These are phyloP conservation scores for Leptogaster cylindrica DNA, from an alignment of 2,888 invertebrate species.

Conservation along the genomic window DNA sequence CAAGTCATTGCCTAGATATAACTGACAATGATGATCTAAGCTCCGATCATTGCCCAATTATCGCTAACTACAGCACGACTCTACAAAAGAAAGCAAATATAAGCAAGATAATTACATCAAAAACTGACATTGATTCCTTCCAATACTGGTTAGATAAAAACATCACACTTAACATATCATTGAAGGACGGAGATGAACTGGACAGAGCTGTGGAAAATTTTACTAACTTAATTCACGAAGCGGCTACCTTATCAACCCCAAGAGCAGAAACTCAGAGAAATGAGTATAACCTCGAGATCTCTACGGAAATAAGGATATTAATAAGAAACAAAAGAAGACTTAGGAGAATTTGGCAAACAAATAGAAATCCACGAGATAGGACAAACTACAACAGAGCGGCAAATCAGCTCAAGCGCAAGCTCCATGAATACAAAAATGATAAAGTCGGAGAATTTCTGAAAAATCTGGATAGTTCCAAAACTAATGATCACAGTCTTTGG, in stretches of 20 bases:
- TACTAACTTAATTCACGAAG: no score
- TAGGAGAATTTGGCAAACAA: not conserved
- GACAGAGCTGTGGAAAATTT: not conserved
- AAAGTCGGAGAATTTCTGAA: not conserved
- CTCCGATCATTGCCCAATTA: not conserved
- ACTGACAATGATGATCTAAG: not conserved
- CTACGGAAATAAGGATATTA: no score
- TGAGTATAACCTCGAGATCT: not conserved
- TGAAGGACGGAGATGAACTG: no score
- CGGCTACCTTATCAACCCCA: not conserved
- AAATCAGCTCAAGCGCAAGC: not conserved
- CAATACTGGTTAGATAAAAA: no score
- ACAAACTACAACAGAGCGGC: not conserved
- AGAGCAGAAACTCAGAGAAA: no score
- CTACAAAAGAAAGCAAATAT: no score
- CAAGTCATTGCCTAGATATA: not conserved
- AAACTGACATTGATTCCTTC: no score
- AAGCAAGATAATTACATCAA: no score
- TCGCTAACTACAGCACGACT: not conserved
- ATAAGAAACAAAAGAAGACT: not conserved
- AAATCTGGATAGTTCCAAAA: not conserved
- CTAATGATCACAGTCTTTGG: not conserved
- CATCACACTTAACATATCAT: no score
- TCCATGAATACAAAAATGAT: no score
- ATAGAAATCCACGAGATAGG: not conserved